Evolutionary conservation across 2,113 vertebrate species (phyloP).

Genomic region (Oncorhynchus keta): DNA sequence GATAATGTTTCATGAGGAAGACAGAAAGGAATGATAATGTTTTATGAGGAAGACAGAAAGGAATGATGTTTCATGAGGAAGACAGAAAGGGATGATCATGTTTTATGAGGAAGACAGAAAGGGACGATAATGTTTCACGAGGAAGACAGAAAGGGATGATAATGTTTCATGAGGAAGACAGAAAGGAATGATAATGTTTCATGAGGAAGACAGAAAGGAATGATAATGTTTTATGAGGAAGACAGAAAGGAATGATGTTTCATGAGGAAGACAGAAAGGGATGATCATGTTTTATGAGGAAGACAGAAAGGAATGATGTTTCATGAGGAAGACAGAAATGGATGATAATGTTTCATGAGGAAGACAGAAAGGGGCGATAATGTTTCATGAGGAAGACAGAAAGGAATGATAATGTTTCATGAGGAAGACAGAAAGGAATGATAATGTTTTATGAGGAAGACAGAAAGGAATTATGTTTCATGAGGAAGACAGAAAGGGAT

Average conservation of each 20-base stretch:
- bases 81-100: constrained; percentile 7
- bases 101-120: neutral
- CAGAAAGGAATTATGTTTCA: neutral
- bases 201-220: neutral
- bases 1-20: neutral
- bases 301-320: constrained; percentile 20
- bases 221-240: no score
- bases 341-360: no score
- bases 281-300: no score
- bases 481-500: neutral
- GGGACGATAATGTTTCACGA: neutral
- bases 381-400: no score
- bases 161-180: no score
- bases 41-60: neutral
- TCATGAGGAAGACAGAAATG: no score
- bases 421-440: constrained; percentile 9
- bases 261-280: no score
- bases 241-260: no score
- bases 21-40: neutral
- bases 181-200: constrained; percentile 4
- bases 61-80: neutral
- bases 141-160: constrained; percentile 2
- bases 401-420: constrained; percentile 2
- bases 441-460: no score
- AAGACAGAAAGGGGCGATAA: no score